phyloP scores from a whole-genome alignment of 2,113 vertebrate species.

The Vulpes vulpes region DNA sequence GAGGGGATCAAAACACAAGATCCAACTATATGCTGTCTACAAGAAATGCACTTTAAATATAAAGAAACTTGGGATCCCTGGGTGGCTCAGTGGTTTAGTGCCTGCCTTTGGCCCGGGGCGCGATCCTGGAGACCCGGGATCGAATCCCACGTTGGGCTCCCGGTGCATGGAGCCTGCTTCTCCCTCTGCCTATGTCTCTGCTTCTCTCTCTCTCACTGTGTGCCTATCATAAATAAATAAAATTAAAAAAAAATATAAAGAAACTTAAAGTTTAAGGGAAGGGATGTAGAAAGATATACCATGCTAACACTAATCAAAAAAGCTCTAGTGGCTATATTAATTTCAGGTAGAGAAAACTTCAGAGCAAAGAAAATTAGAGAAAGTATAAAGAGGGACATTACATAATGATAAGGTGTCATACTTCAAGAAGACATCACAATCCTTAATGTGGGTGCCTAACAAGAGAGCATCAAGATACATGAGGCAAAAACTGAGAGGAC shows the following conservation, averaged over 20 bases:
- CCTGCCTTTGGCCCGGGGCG: too few species aligned
- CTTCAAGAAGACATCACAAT: background rate
- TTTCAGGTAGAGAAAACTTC: background rate
- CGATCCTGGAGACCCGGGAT: too few species aligned
- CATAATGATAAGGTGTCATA: background rate
- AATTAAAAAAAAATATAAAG: background rate
- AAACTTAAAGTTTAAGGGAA: background rate
- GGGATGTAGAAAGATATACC: background rate
- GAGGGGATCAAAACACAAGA: background rate
- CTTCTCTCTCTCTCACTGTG: too few species aligned
- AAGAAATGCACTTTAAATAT: background rate
- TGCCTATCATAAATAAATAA: too few species aligned
- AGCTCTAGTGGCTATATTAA: background rate
- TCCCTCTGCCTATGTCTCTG: too few species aligned
- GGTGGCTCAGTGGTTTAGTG: too few species aligned
- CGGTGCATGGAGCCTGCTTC: too few species aligned
- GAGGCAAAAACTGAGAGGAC: background rate
- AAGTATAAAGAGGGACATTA: background rate
- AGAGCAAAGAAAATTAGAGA: background rate
- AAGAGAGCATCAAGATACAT: background rate
- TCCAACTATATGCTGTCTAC: background rate
- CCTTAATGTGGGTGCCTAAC: background rate
- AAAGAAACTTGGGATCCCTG: background rate
- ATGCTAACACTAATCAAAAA: background rate
- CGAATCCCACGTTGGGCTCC: too few species aligned